Percentiles rank a stretch among this genome's conserved stretches.
These are phyloP conservation scores for Channallabes apus DNA, from an alignment of 2,797 vertebrate genomes.

Conservation along the genomic window DNA sequence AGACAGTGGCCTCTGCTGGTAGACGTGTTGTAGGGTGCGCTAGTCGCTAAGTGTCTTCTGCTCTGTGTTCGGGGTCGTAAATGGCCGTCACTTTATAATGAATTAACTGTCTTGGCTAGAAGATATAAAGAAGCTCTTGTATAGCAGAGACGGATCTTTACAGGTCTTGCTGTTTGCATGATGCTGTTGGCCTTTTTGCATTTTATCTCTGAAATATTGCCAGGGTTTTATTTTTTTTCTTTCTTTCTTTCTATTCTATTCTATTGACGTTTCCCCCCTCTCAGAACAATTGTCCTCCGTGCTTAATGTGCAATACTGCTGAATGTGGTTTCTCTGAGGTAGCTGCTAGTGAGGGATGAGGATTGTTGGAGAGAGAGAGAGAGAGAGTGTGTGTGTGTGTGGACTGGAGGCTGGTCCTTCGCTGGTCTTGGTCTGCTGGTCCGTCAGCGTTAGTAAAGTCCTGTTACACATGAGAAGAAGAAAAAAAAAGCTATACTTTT, in stretches of 20 bases:
- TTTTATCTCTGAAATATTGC: slow-evolving; percentile 39
- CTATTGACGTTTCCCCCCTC: slow-evolving; percentile 61
- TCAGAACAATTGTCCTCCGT: slow-evolving; percentile 74
- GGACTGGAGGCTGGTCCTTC: slow-evolving; percentile 81
- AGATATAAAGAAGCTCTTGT: slow-evolving; percentile 17
- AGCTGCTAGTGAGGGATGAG: slow-evolving; percentile 71
- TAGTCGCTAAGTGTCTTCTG: slow-evolving; percentile 39
- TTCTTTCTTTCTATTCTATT: neutral
- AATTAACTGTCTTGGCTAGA: slow-evolving; percentile 41
- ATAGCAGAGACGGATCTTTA: slow-evolving; percentile 46
- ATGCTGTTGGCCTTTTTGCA: slow-evolving; percentile 46
- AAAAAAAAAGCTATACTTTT: slow-evolving; percentile 59
- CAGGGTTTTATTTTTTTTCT: slow-evolving; percentile 35
- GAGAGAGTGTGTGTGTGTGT: slow-evolving; percentile 58
- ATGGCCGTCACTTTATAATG: slow-evolving; percentile 39
- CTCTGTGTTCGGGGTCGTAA: slow-evolving; percentile 40
- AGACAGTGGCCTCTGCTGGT: slow-evolving; percentile 52
- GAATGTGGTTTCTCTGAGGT: slow-evolving; percentile 73
- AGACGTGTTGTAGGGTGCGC: slow-evolving; percentile 42
- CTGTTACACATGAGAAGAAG: slow-evolving; percentile 66
- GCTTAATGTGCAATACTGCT: slow-evolving; percentile 77
- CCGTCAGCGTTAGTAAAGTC: slow-evolving; percentile 76
- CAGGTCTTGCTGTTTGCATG: slow-evolving; percentile 62
- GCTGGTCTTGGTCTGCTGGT: slow-evolving; percentile 78
- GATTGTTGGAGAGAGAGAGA: slow-evolving; percentile 53